Evolutionary conservation across 2,797 vertebrate species (phyloP), one percentile per base, ranked within the genome.

Genomic region (Darevskia nairensis): DNA sequence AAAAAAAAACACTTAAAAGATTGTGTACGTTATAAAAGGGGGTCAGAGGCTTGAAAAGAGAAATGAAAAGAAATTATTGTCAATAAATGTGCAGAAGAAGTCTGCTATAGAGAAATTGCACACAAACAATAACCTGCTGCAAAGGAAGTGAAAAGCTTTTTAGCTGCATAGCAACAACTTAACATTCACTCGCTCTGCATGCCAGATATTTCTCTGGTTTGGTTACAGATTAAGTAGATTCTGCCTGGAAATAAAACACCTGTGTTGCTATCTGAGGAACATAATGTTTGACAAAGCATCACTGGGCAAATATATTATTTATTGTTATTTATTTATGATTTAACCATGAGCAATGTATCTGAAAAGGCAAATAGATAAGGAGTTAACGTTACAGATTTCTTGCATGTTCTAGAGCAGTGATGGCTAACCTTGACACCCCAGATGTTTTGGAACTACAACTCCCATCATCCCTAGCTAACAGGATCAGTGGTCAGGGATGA

Each of bases 321-420:
- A 46, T 76, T 75, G 64, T n/a, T 44, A 50, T 81, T 80, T 68
- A 80, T 86, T 71, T 80, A 86, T 72, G 80, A 80, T 39, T 59
- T 86, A 39, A 86, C 10, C 17, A 41, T 59, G 44, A 69, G 23
- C 77, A 80, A 72, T 59, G 69, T 86, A 32, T 25, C 68, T 71
- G 50, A 71, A 72, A 66, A 86, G 32, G 71, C 21, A 80, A 55
- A 69, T 41, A 86, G 46, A 72, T 72, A 23, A 86, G 79, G 77
- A 23, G 77, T 80, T 46, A 80, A 72, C 25, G 59, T 69, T n/a
- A 10, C 25, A n/a, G 15, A 68, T 69, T 27, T 17, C 13, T 68
- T 44, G 39, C n/a, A 39, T n/a, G 71, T 8, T 69, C 27, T 68
- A 82, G 8, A 44, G 7, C n/a, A n/a, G n/a, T n/a, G n/a, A n/a